Evolutionary conservation across 1,140 invertebrate genomes (phyloP), one percentile per base, ranked within the genome.

Genomic region (Bemisia tabaci): DNA sequence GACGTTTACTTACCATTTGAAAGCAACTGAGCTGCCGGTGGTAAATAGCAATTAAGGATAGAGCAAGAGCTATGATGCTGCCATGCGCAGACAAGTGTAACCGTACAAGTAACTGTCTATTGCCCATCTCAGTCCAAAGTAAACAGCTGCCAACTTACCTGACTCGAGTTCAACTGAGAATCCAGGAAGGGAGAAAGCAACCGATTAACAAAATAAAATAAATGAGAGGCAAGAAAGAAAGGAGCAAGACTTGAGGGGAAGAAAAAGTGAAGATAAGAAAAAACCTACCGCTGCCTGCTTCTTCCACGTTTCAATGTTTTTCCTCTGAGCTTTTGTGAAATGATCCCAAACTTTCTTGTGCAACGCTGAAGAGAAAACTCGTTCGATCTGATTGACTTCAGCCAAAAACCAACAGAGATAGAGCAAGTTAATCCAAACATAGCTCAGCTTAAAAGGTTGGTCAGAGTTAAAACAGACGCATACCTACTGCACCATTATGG

Each of bases 301-400:
- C 82, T 92, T 93, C 95, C 94, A 97, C 75, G 91, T 87, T 79
- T 96, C 93, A 81, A 97, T 94, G 82, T 96, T 96, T 87, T 96
- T 97, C 81, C 94, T 84, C 81, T 97, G 94, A 70, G 94, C 91
- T 85, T 97, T 97, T 80, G 92, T 95, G 86, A 97, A 97, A 87
- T 97, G 94, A 86, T 97, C 95, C 94, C 94, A 97, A 79, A 94
- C 92, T 81, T 95, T 95, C 87, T 97, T 95, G 83, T 95, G 93
- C 80, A 87, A 90, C 75, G 94, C 91, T 73, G 91, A 88, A 77
- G 83, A 83, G 84, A 97, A 96, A 79, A 97, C 92, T 83, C 91
- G 89, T 87, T 94, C 93, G 83, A 97, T 94, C 87, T 96, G 92
- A 88, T 91, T 89, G 87, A 96, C 94, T 97, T 88, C 82, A 77